A percentile compares a stretch with the other conserved stretches of the same genome.
phyloP scores from a whole-genome alignment of 1,140 invertebrate species.

The Drosophila watanabei region DNA sequence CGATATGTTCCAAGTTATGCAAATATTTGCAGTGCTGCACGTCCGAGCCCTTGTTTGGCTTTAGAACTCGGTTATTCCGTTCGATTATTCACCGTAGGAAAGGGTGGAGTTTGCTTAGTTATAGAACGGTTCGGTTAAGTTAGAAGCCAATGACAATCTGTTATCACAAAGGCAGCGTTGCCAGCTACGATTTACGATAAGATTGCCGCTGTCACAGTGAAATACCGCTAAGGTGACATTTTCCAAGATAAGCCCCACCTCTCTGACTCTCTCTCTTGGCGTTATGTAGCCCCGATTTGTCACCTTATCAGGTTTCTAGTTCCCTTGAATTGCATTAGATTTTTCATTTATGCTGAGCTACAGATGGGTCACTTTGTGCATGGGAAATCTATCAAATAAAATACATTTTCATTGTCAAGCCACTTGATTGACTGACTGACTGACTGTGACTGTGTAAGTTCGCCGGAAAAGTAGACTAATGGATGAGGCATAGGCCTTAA shows the following conservation, averaged over 20 bases:
- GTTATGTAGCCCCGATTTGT: slow-evolving; percentile 11
- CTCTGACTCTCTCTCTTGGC: neutral
- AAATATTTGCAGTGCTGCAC: slow-evolving; percentile 60
- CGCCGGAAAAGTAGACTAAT: slow-evolving; percentile 48
- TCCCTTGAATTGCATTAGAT: slow-evolving; percentile 7
- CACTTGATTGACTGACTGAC: neutral
- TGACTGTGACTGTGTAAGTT: slow-evolving; percentile 12
- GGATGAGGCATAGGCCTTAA: slow-evolving; percentile 33
- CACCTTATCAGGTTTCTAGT: slow-evolving; percentile 30
- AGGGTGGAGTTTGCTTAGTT: slow-evolving; percentile 19
- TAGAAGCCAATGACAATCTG: slow-evolving; percentile 51
- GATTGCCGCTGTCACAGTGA: slow-evolving; percentile 44
- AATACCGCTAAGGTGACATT: slow-evolving; percentile 14
- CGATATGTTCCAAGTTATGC: slow-evolving; percentile 36
- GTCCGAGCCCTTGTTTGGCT: slow-evolving; percentile 40
- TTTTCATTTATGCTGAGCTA: slow-evolving; percentile 9
- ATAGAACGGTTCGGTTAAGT: slow-evolving; percentile 21
- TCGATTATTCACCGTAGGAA: neutral
- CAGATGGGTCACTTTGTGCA: neutral
- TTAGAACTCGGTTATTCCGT: slow-evolving; percentile 15
- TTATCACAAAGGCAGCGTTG: slow-evolving; percentile 43
- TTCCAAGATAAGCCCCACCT: neutral
- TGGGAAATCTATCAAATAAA: slow-evolving; percentile 5
- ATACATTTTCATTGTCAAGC: slow-evolving; percentile 18
- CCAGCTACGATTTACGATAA: slow-evolving; percentile 52